phyloP scores from a whole-genome alignment of 2,113 vertebrate species.

The Epinephelus lanceolatus region DNA sequence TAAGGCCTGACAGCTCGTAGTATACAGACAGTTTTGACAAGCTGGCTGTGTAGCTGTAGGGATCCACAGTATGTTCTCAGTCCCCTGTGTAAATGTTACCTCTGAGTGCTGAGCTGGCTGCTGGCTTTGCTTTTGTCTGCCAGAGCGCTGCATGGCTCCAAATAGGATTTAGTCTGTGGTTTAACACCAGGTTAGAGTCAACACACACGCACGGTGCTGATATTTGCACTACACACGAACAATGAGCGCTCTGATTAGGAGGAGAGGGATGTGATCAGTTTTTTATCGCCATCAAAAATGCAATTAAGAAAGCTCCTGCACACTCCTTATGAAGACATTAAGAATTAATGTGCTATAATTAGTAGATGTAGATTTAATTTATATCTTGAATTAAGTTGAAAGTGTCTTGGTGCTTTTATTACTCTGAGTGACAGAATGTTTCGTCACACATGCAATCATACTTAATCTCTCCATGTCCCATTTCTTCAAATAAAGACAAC shows the following conservation, averaged over 20 bases:
- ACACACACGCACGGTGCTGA: slow-evolving; percentile 49
- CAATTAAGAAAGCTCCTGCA: slow-evolving; percentile 41
- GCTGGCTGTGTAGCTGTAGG: slow-evolving; percentile 70
- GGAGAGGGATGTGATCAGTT: slow-evolving; percentile 31
- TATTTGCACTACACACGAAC: slow-evolving; percentile 57
- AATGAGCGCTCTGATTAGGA: slow-evolving; percentile 28
- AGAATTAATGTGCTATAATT: slow-evolving; percentile 58
- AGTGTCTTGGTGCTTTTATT: slow-evolving; percentile 31
- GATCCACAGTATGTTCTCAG: slow-evolving; percentile 72
- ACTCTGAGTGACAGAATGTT: slow-evolving; percentile 46
- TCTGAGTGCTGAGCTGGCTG: slow-evolving; percentile 76
- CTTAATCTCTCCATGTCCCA: slow-evolving; percentile 50
- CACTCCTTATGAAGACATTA: slow-evolving; percentile 41
- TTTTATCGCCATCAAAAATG: slow-evolving; percentile 55
- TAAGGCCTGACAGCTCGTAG: slow-evolving; percentile 38
- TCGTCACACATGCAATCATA: slow-evolving; percentile 48
- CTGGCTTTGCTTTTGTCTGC: slow-evolving; percentile 73
- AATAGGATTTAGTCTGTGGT: slow-evolving; percentile 74
- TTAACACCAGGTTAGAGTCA: slow-evolving; percentile 72
- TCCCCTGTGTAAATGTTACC: slow-evolving; percentile 78
- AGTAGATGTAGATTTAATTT: slow-evolving; percentile 45
- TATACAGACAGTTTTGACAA: slow-evolving; percentile 57
- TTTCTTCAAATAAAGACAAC: slow-evolving; percentile 54
- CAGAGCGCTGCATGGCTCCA: slow-evolving; percentile 64
- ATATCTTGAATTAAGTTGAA: slow-evolving; percentile 56